Percentiles rank a stretch among this genome's conserved stretches.
Conservation (phyloP, 2,888 invertebrate species). For the Strigamia crassipes region DNA sequence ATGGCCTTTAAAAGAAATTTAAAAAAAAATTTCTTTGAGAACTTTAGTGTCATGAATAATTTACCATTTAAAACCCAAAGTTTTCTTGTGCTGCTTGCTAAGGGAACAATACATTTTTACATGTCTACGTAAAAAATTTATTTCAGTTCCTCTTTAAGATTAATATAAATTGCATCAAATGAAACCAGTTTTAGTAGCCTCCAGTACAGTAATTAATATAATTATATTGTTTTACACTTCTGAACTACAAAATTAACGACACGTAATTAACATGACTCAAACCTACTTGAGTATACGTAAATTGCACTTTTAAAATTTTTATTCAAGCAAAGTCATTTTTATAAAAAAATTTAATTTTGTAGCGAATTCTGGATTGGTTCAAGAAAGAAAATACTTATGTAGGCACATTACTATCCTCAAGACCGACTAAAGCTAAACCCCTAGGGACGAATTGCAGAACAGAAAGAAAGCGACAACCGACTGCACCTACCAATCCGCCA, state of each 20-base stretch:
- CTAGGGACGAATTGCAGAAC: constrained; percentile 3
- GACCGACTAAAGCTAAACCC: background rate
- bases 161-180: too few relatives aligned
- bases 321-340: background rate
- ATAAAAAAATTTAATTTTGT: background rate
- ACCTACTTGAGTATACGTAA: too few relatives aligned
- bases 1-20: background rate
- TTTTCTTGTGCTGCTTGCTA: background rate
- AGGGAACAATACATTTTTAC: background rate
- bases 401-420: background rate
- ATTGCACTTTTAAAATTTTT: background rate
- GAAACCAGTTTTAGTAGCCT: background rate
- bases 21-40: background rate
- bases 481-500: constrained; percentile 32
- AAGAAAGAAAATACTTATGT: constrained; percentile 14
- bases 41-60: background rate
- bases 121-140: background rate
- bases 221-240: too few relatives aligned
- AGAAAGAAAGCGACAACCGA: constrained; percentile 28
- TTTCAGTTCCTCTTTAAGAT: background rate
- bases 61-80: background rate
- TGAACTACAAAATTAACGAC: background rate
- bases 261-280: background rate
- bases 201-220: too few relatives aligned
- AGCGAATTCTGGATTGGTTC: background rate